Evolutionary conservation across 2,888 invertebrate species (phyloP).

Genomic region (Brenthis ino): DNA sequence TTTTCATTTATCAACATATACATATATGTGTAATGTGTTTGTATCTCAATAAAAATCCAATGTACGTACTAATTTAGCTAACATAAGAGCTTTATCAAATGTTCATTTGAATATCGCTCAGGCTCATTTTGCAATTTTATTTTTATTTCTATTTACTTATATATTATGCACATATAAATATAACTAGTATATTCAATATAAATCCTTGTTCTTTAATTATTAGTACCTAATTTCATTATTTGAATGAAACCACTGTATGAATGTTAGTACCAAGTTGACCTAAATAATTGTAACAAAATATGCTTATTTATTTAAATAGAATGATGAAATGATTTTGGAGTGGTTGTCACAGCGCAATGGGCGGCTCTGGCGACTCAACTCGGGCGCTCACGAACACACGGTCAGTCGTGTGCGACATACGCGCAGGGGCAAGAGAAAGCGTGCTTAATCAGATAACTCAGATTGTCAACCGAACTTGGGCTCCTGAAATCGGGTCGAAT

Average conservation of each 20-base stretch:
- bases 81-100: too few relatives aligned
- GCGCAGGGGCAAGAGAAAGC: conserved; percentile 71
- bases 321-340: conserved; percentile 65
- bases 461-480: conserved; percentile 77
- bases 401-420: conserved; percentile 44
- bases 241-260: not conserved
- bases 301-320: conserved; percentile 73
- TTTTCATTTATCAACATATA: too few relatives aligned
- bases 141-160: too few relatives aligned
- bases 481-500: conserved; percentile 82
- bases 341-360: conserved; percentile 32
- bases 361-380: conserved; percentile 19
- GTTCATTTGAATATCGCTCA: too few relatives aligned
- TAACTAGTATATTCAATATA: too few relatives aligned
- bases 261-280: not conserved
- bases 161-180: too few relatives aligned
- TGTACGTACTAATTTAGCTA: too few relatives aligned
- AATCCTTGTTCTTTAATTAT: too few relatives aligned
- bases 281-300: conserved; percentile 6
- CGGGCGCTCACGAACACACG: conserved; percentile 37
- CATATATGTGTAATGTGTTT: too few relatives aligned
- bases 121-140: too few relatives aligned
- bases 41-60: too few relatives aligned
- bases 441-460: conserved; percentile 82
- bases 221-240: too few relatives aligned